A percentile compares a stretch with the other conserved stretches of the same genome.
These are phyloP conservation scores for Enteromius fasciolatus DNA, from an alignment of 2,797 vertebrate genomes.

Conservation along the genomic window DNA sequence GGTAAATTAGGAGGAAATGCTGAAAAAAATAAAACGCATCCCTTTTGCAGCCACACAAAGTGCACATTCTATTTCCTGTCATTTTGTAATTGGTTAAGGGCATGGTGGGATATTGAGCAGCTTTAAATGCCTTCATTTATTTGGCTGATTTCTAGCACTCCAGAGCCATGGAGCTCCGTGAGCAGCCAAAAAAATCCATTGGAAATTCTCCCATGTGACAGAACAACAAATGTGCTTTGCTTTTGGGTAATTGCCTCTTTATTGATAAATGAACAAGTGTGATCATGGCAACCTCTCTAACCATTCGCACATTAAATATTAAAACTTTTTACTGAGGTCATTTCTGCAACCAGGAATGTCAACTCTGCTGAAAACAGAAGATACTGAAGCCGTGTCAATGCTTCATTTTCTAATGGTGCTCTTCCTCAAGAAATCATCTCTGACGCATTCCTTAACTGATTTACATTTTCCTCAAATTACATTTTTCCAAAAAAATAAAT, in stretches of 20 bases:
- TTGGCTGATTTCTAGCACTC: conserved; percentile 49
- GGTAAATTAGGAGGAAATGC: conserved; percentile 19
- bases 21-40: not conserved
- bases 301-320: conserved; percentile 47
- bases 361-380: not conserved
- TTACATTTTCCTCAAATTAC: conserved; percentile 31
- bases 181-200: conserved; percentile 49
- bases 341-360: conserved; percentile 22
- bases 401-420: conserved; percentile 7
- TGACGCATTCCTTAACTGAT: conserved; percentile 6
- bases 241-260: conserved; percentile 55
- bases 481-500: conserved; percentile 22
- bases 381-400: not conserved
- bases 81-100: conserved; percentile 51
- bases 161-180: conserved; percentile 6
- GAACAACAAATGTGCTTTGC: conserved; percentile 57
- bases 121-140: conserved; percentile 60
- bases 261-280: conserved; percentile 55
- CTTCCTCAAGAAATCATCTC: not conserved
- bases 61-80: conserved; percentile 37
- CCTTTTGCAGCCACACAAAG: conserved; percentile 16
- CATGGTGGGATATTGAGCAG: conserved; percentile 55
- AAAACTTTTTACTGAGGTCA: conserved; percentile 12
- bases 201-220: conserved; percentile 42
- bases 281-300: conserved; percentile 30